phyloP scores from a whole-genome alignment of 2,113 vertebrate genomes.

The Cranoglanis bouderius region DNA sequence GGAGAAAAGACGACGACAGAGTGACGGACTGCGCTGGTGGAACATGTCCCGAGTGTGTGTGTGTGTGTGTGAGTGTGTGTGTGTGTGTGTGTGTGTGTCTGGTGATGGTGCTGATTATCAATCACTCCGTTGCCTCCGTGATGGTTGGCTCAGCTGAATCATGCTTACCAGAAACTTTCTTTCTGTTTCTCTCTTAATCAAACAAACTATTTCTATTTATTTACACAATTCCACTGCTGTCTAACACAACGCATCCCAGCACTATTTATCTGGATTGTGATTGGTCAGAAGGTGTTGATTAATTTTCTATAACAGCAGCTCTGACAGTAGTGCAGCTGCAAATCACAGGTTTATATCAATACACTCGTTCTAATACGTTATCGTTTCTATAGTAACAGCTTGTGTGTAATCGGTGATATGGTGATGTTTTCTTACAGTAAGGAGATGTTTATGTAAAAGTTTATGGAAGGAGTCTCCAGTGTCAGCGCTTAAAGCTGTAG shows the following conservation, averaged over 20 bases:
- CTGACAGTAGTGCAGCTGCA: not conserved
- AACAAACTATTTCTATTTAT: not conserved
- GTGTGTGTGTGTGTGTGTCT: not conserved
- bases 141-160: not conserved
- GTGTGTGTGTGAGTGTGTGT: not conserved
- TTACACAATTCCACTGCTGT: not conserved
- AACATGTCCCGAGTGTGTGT: not conserved
- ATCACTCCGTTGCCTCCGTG: not conserved
- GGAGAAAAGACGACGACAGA: not conserved
- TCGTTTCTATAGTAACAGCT: too few species aligned
- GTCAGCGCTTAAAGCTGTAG: too few species aligned
- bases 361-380: not conserved
- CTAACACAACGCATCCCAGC: too few species aligned
- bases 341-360: not conserved
- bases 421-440: too few species aligned
- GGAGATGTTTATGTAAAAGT: not conserved
- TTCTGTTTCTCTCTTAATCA: not conserved
- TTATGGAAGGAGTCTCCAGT: too few species aligned
- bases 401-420: too few species aligned
- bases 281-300: not conserved
- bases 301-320: not conserved
- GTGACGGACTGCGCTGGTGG: constrained; percentile 5
- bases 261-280: not conserved
- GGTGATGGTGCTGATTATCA: not conserved
- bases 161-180: not conserved